Conservation (phyloP, 1,140 invertebrate genomes). For the Trachelipus rathkii region DNA sequence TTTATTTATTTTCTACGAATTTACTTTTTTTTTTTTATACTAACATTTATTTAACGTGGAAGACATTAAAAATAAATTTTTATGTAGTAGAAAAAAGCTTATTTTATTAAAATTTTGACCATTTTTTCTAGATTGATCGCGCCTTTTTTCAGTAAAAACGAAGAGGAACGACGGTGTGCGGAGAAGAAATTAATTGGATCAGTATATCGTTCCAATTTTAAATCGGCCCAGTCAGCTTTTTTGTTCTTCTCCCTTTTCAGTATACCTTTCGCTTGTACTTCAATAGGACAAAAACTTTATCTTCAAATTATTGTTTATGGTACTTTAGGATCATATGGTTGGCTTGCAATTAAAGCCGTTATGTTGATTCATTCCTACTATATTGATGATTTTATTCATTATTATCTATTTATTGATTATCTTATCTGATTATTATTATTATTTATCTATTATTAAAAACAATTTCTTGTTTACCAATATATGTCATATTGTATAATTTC, state of each 20-base stretch:
- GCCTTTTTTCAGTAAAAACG: not conserved
- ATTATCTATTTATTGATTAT: too few relatives aligned
- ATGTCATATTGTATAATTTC: too few relatives aligned
- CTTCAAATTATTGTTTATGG: constrained; percentile 18
- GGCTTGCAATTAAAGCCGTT: constrained; percentile 18
- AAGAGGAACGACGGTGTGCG: not conserved
- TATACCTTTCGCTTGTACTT: not conserved
- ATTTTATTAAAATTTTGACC: not conserved
- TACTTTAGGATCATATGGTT: constrained; percentile 23
- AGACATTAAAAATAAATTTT: too few relatives aligned
- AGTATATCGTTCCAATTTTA: not conserved
- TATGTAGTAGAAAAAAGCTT: too few relatives aligned
- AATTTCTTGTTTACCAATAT: too few relatives aligned
- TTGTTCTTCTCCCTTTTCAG: not conserved
- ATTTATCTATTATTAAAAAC: too few relatives aligned
- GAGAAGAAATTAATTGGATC: not conserved
- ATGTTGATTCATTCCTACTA: constrained; percentile 17
- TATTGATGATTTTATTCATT: too few relatives aligned
- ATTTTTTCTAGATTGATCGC: not conserved
- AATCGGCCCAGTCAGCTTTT: not conserved
- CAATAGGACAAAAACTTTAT: not conserved
- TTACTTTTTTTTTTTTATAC: too few relatives aligned
- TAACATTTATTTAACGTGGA: too few relatives aligned
- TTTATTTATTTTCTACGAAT: too few relatives aligned
- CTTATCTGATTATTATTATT: too few relatives aligned